Evolutionary conservation across 2,888 invertebrate genomes (phyloP), one percentile per base, ranked within the genome.

Genomic region (Metallyticus violacea): DNA sequence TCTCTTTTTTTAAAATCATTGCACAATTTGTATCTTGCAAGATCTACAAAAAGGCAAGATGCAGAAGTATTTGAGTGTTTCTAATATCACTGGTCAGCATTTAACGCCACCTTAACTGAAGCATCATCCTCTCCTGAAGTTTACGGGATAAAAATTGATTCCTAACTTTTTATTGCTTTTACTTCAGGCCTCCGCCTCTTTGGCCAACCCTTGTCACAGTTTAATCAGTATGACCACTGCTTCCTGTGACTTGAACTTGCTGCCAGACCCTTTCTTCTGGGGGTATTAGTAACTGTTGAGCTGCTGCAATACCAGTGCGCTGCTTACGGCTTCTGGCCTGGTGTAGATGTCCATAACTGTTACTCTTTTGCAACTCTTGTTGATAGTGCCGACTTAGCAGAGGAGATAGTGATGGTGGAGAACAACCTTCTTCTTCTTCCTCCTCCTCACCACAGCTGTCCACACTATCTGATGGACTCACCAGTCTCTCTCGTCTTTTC

Each of bases 401-500:
- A 22, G 86, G 86, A n/a, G 85, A 86, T 30, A 80, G 9, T 6
- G n/a, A n/a, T 26, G 80, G 86, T 27, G 86, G 85, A 25, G 86
- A 79, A 77, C 85, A 77, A 22, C 81, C 86, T 26, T 84, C 83
- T 7, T 62, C 86, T 76, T 86, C 79, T 5, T 86, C 85, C 25
- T 87, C 87, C 7, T 88, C 87, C 25, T 87, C 80, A 15, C 85
- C 80, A 76, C 87, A 85, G 79, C 93, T 85, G 94, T 85, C 93
- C 85, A 92, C 91, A 89, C 93, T 93, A 88, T 93, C 93, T 29
- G 93, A 92, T 28, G 92, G 93, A 89, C 92, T 93, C 26, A 92
- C 89, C 89, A 93, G 92, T 89, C 93, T 93, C 90, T 95, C 95
- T 89, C 94, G 94, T 91, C 94, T 93, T 91, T 95, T 95, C 89